Evolutionary conservation across 1,140 invertebrate genomes (phyloP).

Genomic region (Bombus cullumanus): DNA sequence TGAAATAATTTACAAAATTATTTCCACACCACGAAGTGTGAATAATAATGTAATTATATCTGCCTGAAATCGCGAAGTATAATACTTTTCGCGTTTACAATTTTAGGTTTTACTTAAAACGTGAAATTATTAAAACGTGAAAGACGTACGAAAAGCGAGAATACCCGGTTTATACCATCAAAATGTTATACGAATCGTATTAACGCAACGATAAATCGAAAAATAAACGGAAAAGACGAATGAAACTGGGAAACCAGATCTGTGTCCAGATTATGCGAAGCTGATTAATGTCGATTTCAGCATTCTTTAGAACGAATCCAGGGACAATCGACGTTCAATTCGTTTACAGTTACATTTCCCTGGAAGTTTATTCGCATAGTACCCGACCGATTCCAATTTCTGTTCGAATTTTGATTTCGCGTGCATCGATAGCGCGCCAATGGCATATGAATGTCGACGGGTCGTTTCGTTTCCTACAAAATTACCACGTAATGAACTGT

Average conservation of each 20-base stretch:
- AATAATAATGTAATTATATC: too few species aligned
- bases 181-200: neutral
- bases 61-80: too few species aligned
- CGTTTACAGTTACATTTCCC: conserved; percentile 8
- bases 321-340: conserved; percentile 9
- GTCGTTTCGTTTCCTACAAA: conserved; percentile 5
- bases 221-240: neutral
- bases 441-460: neutral
- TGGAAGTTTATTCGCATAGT: neutral
- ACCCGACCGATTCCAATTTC: neutral
- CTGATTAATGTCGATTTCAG: neutral
- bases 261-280: neutral
- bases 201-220: neutral
- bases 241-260: neutral
- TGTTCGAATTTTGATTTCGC: neutral
- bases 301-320: neutral
- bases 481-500: neutral
- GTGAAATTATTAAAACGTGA: neutral
- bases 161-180: too few species aligned
- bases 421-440: neutral
- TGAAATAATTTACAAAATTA: too few species aligned
- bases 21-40: too few species aligned
- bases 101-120: too few species aligned
- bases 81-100: too few species aligned
- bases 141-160: too few species aligned